Base-by-base conservation (phyloP, 2,888 invertebrate species). In the Agonopterix arenella region DNA sequence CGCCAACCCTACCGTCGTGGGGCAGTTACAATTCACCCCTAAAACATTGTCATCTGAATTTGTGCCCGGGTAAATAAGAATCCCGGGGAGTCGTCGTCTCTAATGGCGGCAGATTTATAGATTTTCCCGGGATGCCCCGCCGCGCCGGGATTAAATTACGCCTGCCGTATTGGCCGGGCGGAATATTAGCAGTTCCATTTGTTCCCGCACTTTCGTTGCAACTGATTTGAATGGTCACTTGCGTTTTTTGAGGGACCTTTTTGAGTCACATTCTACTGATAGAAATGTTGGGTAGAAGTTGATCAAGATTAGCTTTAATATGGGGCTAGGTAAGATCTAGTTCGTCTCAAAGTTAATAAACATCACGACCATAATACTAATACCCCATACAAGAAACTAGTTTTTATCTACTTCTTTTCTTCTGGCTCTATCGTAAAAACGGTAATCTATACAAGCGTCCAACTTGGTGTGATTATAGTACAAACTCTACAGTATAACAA, bases 41-140 rank as follows among this genome's bases (percentile, higher is more conserved):
- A 88, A 86, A 89, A 89, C 89, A 89, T 89, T 89, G 89, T 89
- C 89, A 89, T 89, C 89, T 88, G 85, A 89, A 88, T 88, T 89
- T 84, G 88, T 85, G 88, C 85, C 78, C 85, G 84, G 76, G 88
- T 88, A 88, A 89, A 88, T 89, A 89, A 86, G 86, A 88, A 83
- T 88, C 84, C 84, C 72, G 84, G 86, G 86, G 86, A 84, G 85
- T 80, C 73, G 70, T 18, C 59, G 65, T 61, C 69, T 80, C 80
- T 88, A 89, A 89, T 89, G 88, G 88, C 83, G 85, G 88, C 84
- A 89, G 88, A 89, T 89, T 89, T 89, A 89, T 89, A 89, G 88
- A 89, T 89, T 89, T 88, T 84, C 84, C 79, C 76, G 76, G 79
- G 82, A 80, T 80, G 73, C 82, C 86, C 88, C 79, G 80, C 78